Evolutionary conservation across 2,113 vertebrate species (phyloP).

Genomic region (Pygoscelis adeliae): DNA sequence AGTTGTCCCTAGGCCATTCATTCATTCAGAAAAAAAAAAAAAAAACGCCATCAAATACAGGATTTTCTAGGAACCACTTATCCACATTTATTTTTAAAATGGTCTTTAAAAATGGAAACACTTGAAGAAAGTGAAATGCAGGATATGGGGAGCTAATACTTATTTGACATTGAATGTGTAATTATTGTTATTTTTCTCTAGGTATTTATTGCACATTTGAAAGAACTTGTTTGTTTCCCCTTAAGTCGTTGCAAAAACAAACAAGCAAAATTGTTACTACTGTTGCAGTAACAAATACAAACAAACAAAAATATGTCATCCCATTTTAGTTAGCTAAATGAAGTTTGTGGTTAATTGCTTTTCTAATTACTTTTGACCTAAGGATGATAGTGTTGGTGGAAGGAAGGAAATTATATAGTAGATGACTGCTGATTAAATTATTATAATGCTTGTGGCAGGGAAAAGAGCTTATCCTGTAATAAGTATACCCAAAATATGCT

Average conservation of each 20-base stretch:
- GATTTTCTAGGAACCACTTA: background rate
- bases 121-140: background rate
- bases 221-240: background rate
- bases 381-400: background rate
- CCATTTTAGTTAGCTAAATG: background rate
- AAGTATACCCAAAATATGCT: background rate
- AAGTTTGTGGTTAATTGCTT: slow-evolving; percentile 2
- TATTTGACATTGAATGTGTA: background rate
- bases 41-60: background rate
- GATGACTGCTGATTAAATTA: background rate
- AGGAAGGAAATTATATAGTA: slow-evolving; percentile 18
- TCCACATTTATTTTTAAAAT: background rate
- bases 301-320: background rate
- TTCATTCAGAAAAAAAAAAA: background rate
- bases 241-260: background rate
- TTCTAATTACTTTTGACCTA: background rate
- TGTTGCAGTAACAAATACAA: background rate
- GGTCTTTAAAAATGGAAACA: background rate
- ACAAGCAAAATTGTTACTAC: background rate
- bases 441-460: background rate
- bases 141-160: background rate
- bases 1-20: background rate
- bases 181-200: background rate
- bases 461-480: background rate
- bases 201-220: background rate